Evolutionary conservation across 2,888 invertebrate genomes (phyloP).

Genomic region (Pammene fasciana): DNA sequence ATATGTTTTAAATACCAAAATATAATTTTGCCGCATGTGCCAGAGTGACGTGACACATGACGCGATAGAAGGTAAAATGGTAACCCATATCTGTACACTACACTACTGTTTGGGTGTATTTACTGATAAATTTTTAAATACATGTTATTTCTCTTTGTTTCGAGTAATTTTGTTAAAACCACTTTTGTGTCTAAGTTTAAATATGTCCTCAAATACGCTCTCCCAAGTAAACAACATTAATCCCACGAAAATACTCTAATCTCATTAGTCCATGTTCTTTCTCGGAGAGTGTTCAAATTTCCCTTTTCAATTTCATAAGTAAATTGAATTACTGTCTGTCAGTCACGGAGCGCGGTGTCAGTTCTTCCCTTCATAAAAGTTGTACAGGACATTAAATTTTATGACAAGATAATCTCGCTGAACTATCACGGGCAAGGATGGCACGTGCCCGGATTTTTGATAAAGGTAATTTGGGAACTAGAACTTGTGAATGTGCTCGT

Average conservation of each 20-base stretch:
- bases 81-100: no score
- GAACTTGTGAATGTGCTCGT: not conserved
- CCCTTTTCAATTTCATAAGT: conserved; percentile 28
- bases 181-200: not conserved
- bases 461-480: not conserved
- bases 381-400: conserved; percentile 24
- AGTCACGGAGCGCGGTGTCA: conserved; percentile 31
- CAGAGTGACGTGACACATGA: no score
- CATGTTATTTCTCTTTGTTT: no score
- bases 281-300: not conserved
- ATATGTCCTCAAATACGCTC: conserved; percentile 8
- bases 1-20: no score
- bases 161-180: no score
- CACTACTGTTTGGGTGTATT: no score
- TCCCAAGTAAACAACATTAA: conserved; percentile 8
- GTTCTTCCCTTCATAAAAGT: conserved; percentile 25
- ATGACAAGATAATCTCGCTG: not conserved
- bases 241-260: conserved; percentile 29
- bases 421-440: conserved; percentile 2
- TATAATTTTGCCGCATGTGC: no score
- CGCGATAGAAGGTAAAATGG: no score
- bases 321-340: conserved; percentile 42
- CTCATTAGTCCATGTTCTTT: conserved; percentile 20
- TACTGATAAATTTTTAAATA: not conserved
- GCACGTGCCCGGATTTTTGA: not conserved